Evolutionary conservation across 2,113 vertebrate genomes (phyloP), one percentile per base, ranked within the genome.

Genomic region (Brachionichthys hirsutus): DNA sequence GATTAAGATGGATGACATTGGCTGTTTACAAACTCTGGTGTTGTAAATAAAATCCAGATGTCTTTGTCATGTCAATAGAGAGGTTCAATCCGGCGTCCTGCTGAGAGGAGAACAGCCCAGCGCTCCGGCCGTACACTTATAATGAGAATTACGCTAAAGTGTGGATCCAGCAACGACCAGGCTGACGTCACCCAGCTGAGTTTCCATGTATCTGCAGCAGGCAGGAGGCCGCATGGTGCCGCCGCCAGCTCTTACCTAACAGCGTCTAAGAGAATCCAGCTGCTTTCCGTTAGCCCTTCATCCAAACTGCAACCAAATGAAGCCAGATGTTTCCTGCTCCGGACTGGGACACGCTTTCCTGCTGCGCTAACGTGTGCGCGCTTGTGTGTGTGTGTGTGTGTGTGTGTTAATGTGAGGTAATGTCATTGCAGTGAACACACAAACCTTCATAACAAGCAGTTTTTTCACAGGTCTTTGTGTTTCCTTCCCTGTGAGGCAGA

Each of bases 281-380:
- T 77, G 77, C 24, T 69, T 20, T 57, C 17, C 58, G 12, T 50
- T 51, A 16, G 53, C 45, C 36, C 51, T 22, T 65, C 55, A 47
- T 72, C 54, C 47, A 42, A 65, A 51, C 34, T 48, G 24, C 57
- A 69, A 57, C 15, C 54, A 67, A 86, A 64, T n/a, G 40, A 62
- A 81, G 61, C 75, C 85, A 85, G 82, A 83, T 85, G 80, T 84
- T 77, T 83, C 65, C 77, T 79, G 59, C 63, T 44, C 9, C n/a
- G n/a, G n/a, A n/a, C n/a, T n/a, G n/a, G n/a, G n/a, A n/a, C n/a
- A n/a, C n/a, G 52, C 52, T 60, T 70, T 41, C 52, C 58, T 47
- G 48, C 38, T 42, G 36, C 41, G 54, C 24, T 57, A 62, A 38
- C 64, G 46, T 45, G 20, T 52, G 40, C 38, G 22, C 50, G 19